These are phyloP conservation scores for Rhorus exstirpatorius DNA, from an alignment of 2,888 invertebrate genomes.

Conservation along the genomic window DNA sequence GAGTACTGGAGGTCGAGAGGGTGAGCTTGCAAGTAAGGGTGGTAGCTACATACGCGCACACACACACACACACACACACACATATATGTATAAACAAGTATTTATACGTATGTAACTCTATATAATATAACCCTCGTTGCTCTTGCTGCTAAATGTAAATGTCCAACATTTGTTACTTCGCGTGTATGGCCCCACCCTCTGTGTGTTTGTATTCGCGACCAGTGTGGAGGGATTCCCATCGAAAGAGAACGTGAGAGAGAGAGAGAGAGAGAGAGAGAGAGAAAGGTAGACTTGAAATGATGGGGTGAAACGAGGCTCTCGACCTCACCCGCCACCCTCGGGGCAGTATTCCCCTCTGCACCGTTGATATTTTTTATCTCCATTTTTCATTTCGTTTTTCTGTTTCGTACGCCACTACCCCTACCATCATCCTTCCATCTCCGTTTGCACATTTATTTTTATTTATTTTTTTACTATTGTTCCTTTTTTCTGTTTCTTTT, in stretches of 20 bases:
- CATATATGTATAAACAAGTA: constrained; percentile 11
- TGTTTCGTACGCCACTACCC: constrained; percentile 30
- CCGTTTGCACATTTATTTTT: constrained; percentile 59
- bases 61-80: too few relatives aligned
- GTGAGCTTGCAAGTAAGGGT: constrained; percentile 33
- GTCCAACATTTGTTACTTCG: constrained; percentile 84
- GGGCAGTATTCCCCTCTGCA: constrained; percentile 59
- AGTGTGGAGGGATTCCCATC: constrained; percentile 65
- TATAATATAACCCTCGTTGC: constrained; percentile 67
- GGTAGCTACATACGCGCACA: constrained; percentile 15
- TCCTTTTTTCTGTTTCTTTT: constrained; percentile 44
- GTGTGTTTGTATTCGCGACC: constrained; percentile 82
- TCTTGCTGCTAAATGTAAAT: constrained; percentile 84
- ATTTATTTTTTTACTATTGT: constrained; percentile 52
- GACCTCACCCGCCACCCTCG: constrained; percentile 65
- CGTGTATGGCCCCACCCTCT: constrained; percentile 81
- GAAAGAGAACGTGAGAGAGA: constrained; percentile 18
- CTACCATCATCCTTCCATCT: constrained; percentile 65
- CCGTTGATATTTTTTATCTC: constrained; percentile 51
- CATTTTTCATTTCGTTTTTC: constrained; percentile 64
- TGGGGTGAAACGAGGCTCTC: constrained; percentile 66
- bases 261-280: constrained; percentile 21
- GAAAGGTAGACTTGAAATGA: constrained; percentile 40
- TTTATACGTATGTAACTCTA: constrained; percentile 45
- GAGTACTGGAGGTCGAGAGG: constrained; percentile 53